phyloP scores from a whole-genome alignment of 2,113 vertebrate genomes.

The Passer montanus region DNA sequence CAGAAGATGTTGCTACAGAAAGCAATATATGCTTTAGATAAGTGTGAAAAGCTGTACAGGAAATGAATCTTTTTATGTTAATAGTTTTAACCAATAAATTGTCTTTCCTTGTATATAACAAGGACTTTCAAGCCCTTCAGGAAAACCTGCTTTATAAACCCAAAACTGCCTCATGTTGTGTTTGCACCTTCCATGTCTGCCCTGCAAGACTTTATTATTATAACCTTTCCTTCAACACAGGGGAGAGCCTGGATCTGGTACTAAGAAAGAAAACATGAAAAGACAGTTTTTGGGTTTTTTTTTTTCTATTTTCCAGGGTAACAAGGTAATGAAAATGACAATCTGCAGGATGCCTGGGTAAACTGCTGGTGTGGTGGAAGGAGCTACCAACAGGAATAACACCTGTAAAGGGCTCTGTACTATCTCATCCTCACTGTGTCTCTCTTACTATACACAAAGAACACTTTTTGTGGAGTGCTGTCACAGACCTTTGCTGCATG shows the following conservation, averaged over 20 bases:
- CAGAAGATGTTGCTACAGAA: neutral
- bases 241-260: neutral
- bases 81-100: neutral
- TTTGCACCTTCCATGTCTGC: neutral
- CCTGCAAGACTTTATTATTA: neutral
- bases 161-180: neutral
- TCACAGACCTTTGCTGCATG: neutral
- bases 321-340: neutral
- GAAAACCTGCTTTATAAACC: neutral
- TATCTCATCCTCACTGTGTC: neutral
- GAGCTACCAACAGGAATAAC: neutral
- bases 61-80: neutral
- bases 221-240: neutral
- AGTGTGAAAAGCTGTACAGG: neutral
- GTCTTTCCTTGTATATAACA: neutral
- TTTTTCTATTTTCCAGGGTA: neutral
- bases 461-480: conserved; percentile 1
- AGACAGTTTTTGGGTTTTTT: neutral
- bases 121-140: neutral
- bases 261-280: neutral
- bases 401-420: conserved; percentile 27
- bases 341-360: neutral
- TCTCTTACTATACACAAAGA: conserved; percentile 5
- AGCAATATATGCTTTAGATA: neutral
- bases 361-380: neutral